A percentile compares a stretch with the other conserved stretches of the same genome.
phyloP scores from a whole-genome alignment of 2,113 vertebrate genomes.

The Toxotes chatareus region DNA sequence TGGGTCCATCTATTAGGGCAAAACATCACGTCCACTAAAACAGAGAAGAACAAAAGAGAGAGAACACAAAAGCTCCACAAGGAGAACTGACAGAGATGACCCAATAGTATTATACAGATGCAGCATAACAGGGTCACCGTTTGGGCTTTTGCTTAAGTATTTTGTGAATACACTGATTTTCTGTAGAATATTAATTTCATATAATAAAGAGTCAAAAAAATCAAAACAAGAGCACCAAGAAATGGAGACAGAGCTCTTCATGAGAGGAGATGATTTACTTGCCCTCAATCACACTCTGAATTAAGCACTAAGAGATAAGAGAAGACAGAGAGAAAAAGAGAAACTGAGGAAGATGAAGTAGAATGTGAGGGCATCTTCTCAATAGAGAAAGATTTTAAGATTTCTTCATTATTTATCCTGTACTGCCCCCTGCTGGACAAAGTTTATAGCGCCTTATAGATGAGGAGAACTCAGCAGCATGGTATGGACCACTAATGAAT shows the following conservation, averaged over 20 bases:
- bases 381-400: not conserved
- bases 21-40: too few species aligned
- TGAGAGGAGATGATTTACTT: too few species aligned
- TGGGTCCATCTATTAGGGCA: too few species aligned
- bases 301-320: too few species aligned
- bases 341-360: not conserved
- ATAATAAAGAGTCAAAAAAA: not conserved
- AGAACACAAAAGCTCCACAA: too few species aligned
- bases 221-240: not conserved
- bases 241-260: not conserved
- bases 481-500: slow-evolving; percentile 75
- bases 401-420: slow-evolving; percentile 4
- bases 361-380: not conserved
- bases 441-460: not conserved
- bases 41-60: too few species aligned
- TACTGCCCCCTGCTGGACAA: slow-evolving; percentile 20
- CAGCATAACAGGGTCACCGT: too few species aligned
- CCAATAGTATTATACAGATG: too few species aligned
- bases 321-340: too few species aligned
- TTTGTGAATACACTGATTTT: not conserved
- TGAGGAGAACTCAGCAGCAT: slow-evolving; percentile 82
- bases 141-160: not conserved
- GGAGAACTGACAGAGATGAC: too few species aligned
- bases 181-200: not conserved
- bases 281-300: too few species aligned